Conservation (phyloP, 2,797 vertebrate genomes). For the Acropternis orthonyx region DNA sequence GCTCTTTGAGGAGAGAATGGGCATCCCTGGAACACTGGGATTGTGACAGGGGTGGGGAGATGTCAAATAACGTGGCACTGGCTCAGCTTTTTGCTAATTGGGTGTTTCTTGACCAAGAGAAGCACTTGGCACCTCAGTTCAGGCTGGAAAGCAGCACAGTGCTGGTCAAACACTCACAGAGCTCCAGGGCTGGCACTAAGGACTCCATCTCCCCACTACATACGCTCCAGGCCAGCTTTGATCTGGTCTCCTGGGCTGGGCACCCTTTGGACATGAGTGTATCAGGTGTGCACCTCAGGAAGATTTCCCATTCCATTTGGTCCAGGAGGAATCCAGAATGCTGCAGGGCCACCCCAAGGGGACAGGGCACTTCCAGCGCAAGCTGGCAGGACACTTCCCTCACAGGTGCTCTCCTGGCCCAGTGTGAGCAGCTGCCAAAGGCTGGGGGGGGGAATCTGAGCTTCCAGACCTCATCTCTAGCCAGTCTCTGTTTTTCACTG, state of each 20-base stretch:
- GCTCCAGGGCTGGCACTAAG: too few species aligned
- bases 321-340: neutral
- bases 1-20: rapidly evolving
- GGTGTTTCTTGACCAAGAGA: neutral
- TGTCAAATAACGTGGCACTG: neutral
- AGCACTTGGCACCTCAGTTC: neutral
- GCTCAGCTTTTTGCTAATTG: neutral
- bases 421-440: neutral
- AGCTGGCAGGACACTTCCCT: neutral
- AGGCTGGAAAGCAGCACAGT: neutral
- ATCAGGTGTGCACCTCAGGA: rapidly evolving
- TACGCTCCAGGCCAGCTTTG: neutral
- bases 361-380: neutral
- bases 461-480: rapidly evolving
- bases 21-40: rapidly evolving
- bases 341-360: neutral
- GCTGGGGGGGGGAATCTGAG: neutral
- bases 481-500: neutral
- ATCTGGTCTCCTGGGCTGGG: neutral
- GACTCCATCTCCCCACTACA: neutral
- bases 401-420: neutral
- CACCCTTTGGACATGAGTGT: neutral
- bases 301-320: neutral
- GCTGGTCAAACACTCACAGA: neutral
- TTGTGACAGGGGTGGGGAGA: rapidly evolving